Conservation (phyloP, 2,888 invertebrate genomes). For the Blastobasis lacticolella region DNA sequence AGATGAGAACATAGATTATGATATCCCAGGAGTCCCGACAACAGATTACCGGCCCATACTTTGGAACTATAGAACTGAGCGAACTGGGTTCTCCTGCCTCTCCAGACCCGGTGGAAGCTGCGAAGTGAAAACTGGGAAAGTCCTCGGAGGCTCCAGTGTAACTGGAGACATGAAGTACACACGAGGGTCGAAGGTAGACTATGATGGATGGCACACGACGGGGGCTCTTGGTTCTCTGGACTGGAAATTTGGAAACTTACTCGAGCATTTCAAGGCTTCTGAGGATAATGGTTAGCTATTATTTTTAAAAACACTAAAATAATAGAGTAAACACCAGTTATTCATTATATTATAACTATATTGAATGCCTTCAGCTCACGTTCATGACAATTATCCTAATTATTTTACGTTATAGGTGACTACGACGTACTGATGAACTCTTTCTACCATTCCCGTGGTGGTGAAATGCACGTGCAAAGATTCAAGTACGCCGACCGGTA, state of each 20-base stretch:
- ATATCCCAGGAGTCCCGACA: conserved; percentile 60
- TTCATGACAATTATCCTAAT: not conserved
- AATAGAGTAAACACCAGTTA: too few relatives aligned
- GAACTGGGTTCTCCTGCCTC: conserved; percentile 59
- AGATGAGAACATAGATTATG: conserved; percentile 62
- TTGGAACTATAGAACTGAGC: conserved; percentile 62
- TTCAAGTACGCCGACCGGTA: conserved; percentile 57
- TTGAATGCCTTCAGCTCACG: too few relatives aligned
- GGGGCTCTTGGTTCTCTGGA: conserved; percentile 50
- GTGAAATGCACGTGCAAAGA: conserved; percentile 60
- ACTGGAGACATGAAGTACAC: conserved; percentile 67
- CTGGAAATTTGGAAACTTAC: conserved; percentile 60
- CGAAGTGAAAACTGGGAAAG: conserved; percentile 60
- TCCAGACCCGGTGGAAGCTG: conserved; percentile 60
- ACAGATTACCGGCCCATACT: conserved; percentile 53
- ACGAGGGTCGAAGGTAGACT: conserved; percentile 57
- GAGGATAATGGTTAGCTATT: conserved; percentile 58
- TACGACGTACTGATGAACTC: conserved; percentile 63
- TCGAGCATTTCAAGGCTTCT: conserved; percentile 58
- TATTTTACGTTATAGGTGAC: conserved; percentile 43
- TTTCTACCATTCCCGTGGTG: conserved; percentile 59
- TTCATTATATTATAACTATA: too few relatives aligned
- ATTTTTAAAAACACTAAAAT: too few relatives aligned
- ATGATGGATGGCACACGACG: conserved; percentile 54
- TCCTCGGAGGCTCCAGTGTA: conserved; percentile 62